Base-by-base conservation (phyloP, 2,888 invertebrate genomes). In the Auanema sp. region DNA sequence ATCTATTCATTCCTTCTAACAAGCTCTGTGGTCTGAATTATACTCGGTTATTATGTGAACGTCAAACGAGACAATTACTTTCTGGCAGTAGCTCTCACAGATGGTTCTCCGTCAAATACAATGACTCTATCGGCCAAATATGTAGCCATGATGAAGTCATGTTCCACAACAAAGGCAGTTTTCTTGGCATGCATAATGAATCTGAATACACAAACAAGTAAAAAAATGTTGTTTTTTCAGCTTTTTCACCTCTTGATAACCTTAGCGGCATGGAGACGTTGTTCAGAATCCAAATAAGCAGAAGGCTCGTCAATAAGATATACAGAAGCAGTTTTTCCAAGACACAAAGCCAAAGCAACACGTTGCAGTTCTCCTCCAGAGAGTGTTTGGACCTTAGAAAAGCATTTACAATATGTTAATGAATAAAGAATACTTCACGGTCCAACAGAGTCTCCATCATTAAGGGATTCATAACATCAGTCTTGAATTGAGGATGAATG, bases 121-220 rank as follows among this genome's bases (percentile, higher is more conserved):
- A 98, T 95, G 2, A 98, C 98, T 50, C 97, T 89, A 85, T 99
- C 98, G 95, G 88, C 80, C 69, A 98, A 88, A 85, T 99, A 99
- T 0, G 98, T 99, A 16, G 97, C 97, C 98, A 98, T 99, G 75
- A 99, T 99, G 85, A 99, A 98, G 87, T 98, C 97, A 90, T 98
- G 98, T 89, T 98, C 98, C 1, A 98, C 98, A 16, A 98, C 91
- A 85, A 98, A 99, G 12, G 97, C 98, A 8, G 98, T 98, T 85
- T 97, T 94, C 87, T 99, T 99, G 0, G 98, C 95, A 83, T 98
- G 98, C 50, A 99, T 88, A 84, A 98, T 96, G 85, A 96, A 98
- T 81, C 88, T 86, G 68, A 77, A 58, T 44, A 2, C 16, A 42
- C 1, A 12, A 25, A 44, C 1, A 44, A 16, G 24, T n/a, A 53